Evolutionary conservation across 2,888 invertebrate species (phyloP), one percentile per base, ranked within the genome.

Genomic region (Ophion slaviceki): DNA sequence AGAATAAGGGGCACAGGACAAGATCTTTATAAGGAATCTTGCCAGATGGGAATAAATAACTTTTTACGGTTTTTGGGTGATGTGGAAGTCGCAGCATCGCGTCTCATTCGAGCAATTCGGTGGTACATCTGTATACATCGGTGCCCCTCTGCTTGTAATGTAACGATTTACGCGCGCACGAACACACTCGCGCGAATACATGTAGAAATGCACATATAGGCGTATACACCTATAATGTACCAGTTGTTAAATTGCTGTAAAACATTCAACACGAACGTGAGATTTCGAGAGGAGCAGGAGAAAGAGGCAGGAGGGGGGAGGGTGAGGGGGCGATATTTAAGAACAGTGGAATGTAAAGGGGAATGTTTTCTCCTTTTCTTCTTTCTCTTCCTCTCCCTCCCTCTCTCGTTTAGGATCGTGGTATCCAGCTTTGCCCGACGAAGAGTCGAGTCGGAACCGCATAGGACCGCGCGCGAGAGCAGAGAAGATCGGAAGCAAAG

Each of bases 211-310:
- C 47, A 17, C 62, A 67, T 68, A 53, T 36, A 24, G 10, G 20
- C 28, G 32, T 36, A 32, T 47, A 47, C 53, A 32, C 7, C 28
- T 24, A 72, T 32, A 62, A 61, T 81, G 68, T 81, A 74, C 40
- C 32, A 57, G 81, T 78, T 82, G 85, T 82, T 82, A 82, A 79
- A 85, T 85, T 75, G 81, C 81, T 85, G 79, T 82, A 85, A 85
- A 82, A 85, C 85, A 82, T 85, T 85, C 78, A 82, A 81, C 40
- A 74, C 81, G 81, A 82, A 75, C 81, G 81, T 76, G 70, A 85
- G 85, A 79, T 82, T 85, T 82, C 78, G 57, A 68, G 62, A 68
- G 68, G 40, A 40, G 68, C 28, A n/a, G 67, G 17, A 59, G 59
- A 47, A 57, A 53, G 24, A 20, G 28, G 36, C 32, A 20, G 24